These are phyloP conservation scores for Zygogramma bicolorata DNA, from an alignment of 2,888 invertebrate species.

Conservation along the genomic window DNA sequence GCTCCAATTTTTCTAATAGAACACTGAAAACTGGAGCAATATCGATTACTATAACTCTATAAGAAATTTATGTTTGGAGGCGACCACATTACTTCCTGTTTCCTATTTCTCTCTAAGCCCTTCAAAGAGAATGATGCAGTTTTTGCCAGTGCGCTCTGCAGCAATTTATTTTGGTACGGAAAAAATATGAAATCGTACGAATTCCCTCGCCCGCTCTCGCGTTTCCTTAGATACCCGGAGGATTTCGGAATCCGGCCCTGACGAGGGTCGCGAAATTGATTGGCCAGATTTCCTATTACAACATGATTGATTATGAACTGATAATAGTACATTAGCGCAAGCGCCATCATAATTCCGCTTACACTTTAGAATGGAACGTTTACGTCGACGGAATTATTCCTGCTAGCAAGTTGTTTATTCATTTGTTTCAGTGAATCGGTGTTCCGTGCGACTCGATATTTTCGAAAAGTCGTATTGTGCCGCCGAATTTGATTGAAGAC, in stretches of 20 bases:
- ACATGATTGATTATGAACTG: slow-evolving; percentile 59
- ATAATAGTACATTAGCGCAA: slow-evolving; percentile 52
- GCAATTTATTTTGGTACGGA: not conserved
- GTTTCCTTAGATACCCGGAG: not conserved
- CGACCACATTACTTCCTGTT: too few species aligned
- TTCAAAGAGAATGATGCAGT: not conserved
- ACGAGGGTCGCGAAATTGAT: slow-evolving; percentile 46
- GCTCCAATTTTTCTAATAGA: too few species aligned
- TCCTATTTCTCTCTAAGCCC: too few species aligned
- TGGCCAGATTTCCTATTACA: slow-evolving; percentile 56
- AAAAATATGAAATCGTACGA: not conserved
- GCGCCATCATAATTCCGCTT: slow-evolving; percentile 39
- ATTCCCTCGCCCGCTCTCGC: not conserved
- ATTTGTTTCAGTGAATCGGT: not conserved
- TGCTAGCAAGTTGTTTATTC: slow-evolving; percentile 8
- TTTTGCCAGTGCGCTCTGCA: not conserved
- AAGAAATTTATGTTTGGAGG: too few species aligned
- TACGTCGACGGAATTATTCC: not conserved
- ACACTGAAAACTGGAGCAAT: too few species aligned
- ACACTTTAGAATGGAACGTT: not conserved
- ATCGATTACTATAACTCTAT: too few species aligned
- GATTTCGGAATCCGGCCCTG: slow-evolving; percentile 27
- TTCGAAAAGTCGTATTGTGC: slow-evolving; percentile 3
- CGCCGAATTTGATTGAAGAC: slow-evolving; percentile 14
- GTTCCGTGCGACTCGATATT: not conserved